A percentile compares a stretch with the other conserved stretches of the same genome.
Evolutionary conservation across 2,888 invertebrate species (phyloP).

Genomic region (Campoplex capitator): DNA sequence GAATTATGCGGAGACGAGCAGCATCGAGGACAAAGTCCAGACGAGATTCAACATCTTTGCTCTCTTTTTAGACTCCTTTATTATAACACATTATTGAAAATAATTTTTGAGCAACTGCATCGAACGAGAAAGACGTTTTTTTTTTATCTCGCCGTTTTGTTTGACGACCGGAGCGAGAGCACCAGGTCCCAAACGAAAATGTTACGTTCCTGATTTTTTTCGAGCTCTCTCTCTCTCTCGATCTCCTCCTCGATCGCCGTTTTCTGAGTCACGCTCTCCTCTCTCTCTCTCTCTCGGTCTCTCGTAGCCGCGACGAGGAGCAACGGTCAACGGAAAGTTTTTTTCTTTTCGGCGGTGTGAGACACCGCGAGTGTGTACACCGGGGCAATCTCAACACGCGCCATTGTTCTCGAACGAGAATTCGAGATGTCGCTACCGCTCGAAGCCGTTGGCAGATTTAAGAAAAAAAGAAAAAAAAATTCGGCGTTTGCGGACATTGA

Average conservation of each 20-base stretch:
- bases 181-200: constrained; percentile 22
- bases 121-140: background rate
- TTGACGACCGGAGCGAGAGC: background rate
- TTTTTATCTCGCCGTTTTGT: background rate
- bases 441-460: background rate
- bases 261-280: constrained; percentile 72
- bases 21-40: constrained; percentile 46
- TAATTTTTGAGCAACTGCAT: constrained; percentile 13
- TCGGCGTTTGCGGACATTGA: background rate
- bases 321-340: constrained; percentile 80
- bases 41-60: constrained; percentile 40
- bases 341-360: constrained; percentile 59
- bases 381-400: constrained; percentile 14
- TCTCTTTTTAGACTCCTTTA: background rate
- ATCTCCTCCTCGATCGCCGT: constrained; percentile 58
- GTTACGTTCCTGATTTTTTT: constrained; percentile 65
- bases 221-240: constrained; percentile 49
- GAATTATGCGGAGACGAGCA: constrained; percentile 54
- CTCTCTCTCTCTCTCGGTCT: background rate
- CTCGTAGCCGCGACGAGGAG: constrained; percentile 52
- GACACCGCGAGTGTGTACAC: constrained; percentile 44
- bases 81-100: background rate
- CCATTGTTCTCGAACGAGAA: background rate
- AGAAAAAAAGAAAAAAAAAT: background rate
- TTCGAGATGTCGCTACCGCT: constrained; percentile 12